Percentiles rank a stretch among this genome's conserved stretches.
Conservation (phyloP, 1,140 invertebrate genomes). For the Manduca sexta region DNA sequence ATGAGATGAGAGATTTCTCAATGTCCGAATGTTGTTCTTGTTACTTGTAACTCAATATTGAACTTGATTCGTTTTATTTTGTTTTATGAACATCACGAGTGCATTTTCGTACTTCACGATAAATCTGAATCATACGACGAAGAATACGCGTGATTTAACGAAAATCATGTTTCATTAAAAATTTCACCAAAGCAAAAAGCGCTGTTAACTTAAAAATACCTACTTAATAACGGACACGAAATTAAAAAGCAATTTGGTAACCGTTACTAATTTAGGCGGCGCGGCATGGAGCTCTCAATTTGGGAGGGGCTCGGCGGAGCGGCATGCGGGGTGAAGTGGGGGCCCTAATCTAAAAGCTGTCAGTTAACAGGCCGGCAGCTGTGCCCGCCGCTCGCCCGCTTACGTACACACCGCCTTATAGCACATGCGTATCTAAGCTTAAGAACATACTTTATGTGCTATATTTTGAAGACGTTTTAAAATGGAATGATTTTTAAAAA, state of each 20-base stretch:
- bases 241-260: slow-evolving; percentile 71
- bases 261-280: slow-evolving; percentile 66
- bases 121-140: too few relatives aligned
- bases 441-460: not conserved
- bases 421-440: slow-evolving; percentile 13
- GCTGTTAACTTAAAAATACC: slow-evolving; percentile 21
- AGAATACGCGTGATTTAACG: too few relatives aligned
- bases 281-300: slow-evolving; percentile 53
- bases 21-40: slow-evolving; percentile 48
- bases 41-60: slow-evolving; percentile 62
- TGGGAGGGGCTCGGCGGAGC: slow-evolving; percentile 43
- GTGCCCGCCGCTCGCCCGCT: slow-evolving; percentile 20
- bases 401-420: slow-evolving; percentile 39
- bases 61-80: slow-evolving; percentile 33
- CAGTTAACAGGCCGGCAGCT: slow-evolving; percentile 56
- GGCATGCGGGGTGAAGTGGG: slow-evolving; percentile 16
- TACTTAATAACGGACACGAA: slow-evolving; percentile 52
- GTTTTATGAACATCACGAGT: slow-evolving; percentile 8
- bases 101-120: too few relatives aligned
- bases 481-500: too few relatives aligned
- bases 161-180: not conserved
- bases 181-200: slow-evolving; percentile 6
- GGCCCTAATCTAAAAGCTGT: slow-evolving; percentile 66
- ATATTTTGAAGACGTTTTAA: not conserved
- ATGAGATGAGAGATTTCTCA: slow-evolving; percentile 66